phyloP scores from a whole-genome alignment of 2,113 vertebrate species.

The Hiodon alosoides region DNA sequence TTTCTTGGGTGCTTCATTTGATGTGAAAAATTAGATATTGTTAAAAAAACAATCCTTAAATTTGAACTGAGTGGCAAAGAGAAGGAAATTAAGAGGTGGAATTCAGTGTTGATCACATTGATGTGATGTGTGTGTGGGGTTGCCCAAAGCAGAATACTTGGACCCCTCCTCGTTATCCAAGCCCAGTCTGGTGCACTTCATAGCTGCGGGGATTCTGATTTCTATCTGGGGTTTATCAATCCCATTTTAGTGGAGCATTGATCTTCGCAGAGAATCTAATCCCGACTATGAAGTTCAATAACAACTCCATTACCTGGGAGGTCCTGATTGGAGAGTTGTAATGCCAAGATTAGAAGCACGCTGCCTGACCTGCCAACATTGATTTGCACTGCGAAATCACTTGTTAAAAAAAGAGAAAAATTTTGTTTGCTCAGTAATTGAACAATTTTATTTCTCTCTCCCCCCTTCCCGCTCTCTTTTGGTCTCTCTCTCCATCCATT shows the following conservation, averaged over 20 bases:
- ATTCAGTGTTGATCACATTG: neutral
- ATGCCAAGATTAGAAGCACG: slow-evolving; percentile 72
- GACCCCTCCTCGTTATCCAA: slow-evolving; percentile 40
- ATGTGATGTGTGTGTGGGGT: neutral
- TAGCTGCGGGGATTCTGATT: slow-evolving; percentile 71
- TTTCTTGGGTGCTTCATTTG: too few species aligned
- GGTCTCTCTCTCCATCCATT: slow-evolving; percentile 35
- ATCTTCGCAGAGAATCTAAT: slow-evolving; percentile 74
- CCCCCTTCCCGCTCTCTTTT: neutral
- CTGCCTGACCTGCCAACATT: slow-evolving; percentile 72
- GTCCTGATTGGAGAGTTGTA: slow-evolving; percentile 71
- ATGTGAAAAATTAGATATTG: too few species aligned
- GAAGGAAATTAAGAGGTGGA: neutral
- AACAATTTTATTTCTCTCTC: slow-evolving; percentile 42
- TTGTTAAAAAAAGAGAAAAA: slow-evolving; percentile 60
- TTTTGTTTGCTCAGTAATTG: slow-evolving; percentile 68
- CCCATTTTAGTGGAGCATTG: slow-evolving; percentile 70
- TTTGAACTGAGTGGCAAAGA: neutral
- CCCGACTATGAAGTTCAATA: slow-evolving; percentile 72
- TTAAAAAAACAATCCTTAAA: neutral
- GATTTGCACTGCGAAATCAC: slow-evolving; percentile 75
- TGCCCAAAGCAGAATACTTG: neutral
- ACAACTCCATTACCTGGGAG: slow-evolving; percentile 72
- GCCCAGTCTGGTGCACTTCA: slow-evolving; percentile 58
- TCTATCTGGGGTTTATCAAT: slow-evolving; percentile 72